These are phyloP conservation scores for Phytoseiulus persimilis DNA, from an alignment of 2,888 invertebrate genomes.

Conservation along the genomic window DNA sequence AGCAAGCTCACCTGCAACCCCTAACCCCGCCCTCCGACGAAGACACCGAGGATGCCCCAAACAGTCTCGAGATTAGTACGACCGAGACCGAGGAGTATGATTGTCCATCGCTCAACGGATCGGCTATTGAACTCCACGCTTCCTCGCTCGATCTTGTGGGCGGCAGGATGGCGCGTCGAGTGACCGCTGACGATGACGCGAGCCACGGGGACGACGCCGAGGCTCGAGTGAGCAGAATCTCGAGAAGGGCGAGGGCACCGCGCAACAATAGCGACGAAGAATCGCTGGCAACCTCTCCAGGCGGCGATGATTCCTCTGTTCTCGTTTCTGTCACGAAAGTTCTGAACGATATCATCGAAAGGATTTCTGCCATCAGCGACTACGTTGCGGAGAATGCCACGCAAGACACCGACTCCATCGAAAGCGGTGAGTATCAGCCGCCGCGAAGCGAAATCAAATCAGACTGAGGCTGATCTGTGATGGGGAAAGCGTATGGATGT, in stretches of 20 bases:
- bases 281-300: not conserved
- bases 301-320: not conserved
- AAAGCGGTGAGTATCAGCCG: not conserved
- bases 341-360: not conserved
- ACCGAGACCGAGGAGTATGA: slow-evolving; percentile 28
- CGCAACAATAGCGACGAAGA: not conserved
- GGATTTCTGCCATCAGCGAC: not conserved
- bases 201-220: not conserved
- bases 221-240: not conserved
- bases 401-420: not conserved
- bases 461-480: too few relatives aligned
- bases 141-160: not conserved
- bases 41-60: slow-evolving; percentile 21
- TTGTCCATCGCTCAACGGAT: not conserved
- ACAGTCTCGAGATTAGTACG: slow-evolving; percentile 19
- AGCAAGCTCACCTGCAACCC: not conserved
- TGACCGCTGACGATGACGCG: not conserved
- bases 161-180: not conserved
- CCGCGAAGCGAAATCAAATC: not conserved
- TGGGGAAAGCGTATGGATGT: too few relatives aligned
- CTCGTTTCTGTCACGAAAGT: not conserved
- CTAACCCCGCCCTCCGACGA: slow-evolving; percentile 18
- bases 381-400: not conserved
- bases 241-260: not conserved
- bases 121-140: not conserved